Conservation (phyloP, 53 echinoderm and acorn worm species). For the Zoroaster sp. region DNA sequence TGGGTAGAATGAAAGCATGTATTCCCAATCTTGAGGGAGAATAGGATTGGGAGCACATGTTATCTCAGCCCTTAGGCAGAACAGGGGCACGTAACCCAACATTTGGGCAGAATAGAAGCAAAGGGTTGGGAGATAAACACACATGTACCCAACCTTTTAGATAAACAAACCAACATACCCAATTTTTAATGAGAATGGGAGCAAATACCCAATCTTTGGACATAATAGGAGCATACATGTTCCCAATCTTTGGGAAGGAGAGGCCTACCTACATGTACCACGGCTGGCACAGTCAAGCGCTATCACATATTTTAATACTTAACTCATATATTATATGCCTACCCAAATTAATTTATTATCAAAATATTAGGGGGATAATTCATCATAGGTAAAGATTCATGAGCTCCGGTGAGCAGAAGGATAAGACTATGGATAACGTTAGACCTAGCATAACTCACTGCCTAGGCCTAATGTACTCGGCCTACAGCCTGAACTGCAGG, state of each 20-base stretch:
- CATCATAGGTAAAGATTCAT: too few relatives aligned
- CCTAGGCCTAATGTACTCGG: too few relatives aligned
- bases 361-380: too few relatives aligned
- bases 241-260: not conserved
- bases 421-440: too few relatives aligned
- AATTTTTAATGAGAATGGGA: conserved; percentile 10
- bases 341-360: too few relatives aligned
- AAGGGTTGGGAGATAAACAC: not conserved
- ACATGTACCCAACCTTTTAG: not conserved
- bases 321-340: not conserved
- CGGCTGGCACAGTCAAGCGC: not conserved
- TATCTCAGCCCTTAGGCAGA: not conserved
- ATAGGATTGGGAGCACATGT: not conserved
- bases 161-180: not conserved
- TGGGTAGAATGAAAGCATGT: not conserved
- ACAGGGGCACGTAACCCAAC: not conserved
- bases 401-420: too few relatives aligned
- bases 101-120: not conserved
- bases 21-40: not conserved
- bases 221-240: not conserved
- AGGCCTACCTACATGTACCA: not conserved
- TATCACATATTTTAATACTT: not conserved
- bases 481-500: too few relatives aligned
- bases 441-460: too few relatives aligned
- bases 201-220: conserved; percentile 9